Conservation (phyloP, 2,888 invertebrate species). For the Pristionchus japonicus region DNA sequence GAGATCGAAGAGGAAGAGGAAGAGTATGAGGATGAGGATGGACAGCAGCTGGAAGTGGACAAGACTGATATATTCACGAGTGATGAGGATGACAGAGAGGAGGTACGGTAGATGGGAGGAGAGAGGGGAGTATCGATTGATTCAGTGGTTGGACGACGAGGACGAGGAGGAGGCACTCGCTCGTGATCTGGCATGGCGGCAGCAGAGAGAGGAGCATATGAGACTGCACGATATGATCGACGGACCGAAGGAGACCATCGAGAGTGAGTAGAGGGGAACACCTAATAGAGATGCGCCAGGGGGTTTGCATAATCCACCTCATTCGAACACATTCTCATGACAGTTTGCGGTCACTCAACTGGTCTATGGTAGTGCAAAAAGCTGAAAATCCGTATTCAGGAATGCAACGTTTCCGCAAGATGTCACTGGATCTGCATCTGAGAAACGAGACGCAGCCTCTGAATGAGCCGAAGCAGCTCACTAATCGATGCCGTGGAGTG, state of each 20-base stretch:
- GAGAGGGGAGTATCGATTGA: neutral
- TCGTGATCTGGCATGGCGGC: too few species aligned
- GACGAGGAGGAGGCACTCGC: neutral
- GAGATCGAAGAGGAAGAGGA: neutral
- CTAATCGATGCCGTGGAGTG: slow-evolving; percentile 36
- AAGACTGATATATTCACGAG: neutral
- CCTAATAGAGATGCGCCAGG: too few species aligned
- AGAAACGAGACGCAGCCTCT: neutral
- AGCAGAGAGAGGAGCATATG: neutral
- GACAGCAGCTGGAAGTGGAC: neutral
- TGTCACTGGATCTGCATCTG: neutral
- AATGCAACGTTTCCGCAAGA: neutral
- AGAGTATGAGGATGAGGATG: slow-evolving; percentile 25
- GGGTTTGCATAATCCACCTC: too few species aligned
- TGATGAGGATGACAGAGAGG: neutral
- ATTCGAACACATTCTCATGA: too few species aligned
- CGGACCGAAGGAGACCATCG: neutral
- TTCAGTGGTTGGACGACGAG: neutral
- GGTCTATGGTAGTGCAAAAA: too few species aligned
- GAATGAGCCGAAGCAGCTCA: slow-evolving; percentile 32
- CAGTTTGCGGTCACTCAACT: too few species aligned
- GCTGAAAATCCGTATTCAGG: too few species aligned
- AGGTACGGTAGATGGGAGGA: slow-evolving; percentile 16
- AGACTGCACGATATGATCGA: neutral
- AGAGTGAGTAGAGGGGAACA: neutral